Conservation (phyloP, 1,140 invertebrate species). For the Lucilia cuprina region DNA sequence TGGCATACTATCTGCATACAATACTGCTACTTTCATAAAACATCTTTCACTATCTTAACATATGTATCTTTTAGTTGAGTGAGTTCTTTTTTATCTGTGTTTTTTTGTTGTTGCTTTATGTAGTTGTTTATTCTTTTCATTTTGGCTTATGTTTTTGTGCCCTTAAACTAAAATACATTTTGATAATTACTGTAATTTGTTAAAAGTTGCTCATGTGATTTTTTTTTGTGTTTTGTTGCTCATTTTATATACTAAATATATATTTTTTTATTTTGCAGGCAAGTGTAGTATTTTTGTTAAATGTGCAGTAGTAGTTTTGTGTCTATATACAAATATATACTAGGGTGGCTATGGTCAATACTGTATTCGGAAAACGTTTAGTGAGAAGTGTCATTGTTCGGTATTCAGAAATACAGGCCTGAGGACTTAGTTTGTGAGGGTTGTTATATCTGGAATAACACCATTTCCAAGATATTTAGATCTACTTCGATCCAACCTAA, state of each 20-base stretch:
- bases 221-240: neutral
- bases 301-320: too few species aligned
- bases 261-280: too few species aligned
- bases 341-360: too few species aligned
- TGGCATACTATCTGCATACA: neutral
- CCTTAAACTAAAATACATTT: slow-evolving; percentile 35
- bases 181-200: slow-evolving; percentile 35
- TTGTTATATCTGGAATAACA: too few species aligned
- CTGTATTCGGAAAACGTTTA: too few species aligned
- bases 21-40: slow-evolving; percentile 2
- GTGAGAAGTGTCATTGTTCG: too few species aligned
- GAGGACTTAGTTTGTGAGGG: too few species aligned
- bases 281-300: too few species aligned
- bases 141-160: slow-evolving; percentile 14
- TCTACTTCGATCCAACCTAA: too few species aligned
- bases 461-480: too few species aligned
- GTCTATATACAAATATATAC: too few species aligned
- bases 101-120: neutral
- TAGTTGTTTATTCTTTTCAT: neutral
- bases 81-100: neutral
- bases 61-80: slow-evolving; percentile 22
- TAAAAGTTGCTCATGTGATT: slow-evolving; percentile 31
- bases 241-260: neutral
- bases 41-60: slow-evolving; percentile 18
- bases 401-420: too few species aligned